A percentile compares a stretch with the other conserved stretches of the same genome.
These are phyloP conservation scores for Hyalella azteca DNA, from an alignment of 2,888 invertebrate genomes.

Conservation along the genomic window DNA sequence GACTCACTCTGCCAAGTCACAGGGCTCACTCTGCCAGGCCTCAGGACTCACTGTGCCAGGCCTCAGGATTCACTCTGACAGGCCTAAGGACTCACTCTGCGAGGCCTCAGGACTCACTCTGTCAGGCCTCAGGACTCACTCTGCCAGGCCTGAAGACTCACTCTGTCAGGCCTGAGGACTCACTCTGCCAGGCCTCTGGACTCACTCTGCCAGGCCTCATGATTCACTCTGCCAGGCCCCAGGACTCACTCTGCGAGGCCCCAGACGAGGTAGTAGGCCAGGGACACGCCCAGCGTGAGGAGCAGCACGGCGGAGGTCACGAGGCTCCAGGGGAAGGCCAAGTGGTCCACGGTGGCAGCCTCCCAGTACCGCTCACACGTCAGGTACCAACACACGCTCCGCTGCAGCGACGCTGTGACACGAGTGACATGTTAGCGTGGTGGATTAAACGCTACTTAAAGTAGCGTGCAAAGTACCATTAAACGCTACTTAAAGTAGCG, in stretches of 20 bases:
- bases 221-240: conserved; percentile 52
- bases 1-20: too few relatives aligned
- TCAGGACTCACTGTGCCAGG: too few relatives aligned
- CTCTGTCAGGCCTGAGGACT: neutral
- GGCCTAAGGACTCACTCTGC: too few relatives aligned
- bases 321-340: conserved; percentile 56
- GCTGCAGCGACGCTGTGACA: conserved; percentile 87
- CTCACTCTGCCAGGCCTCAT: neutral
- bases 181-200: neutral
- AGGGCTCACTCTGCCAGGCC: too few relatives aligned
- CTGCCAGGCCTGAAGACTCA: too few relatives aligned
- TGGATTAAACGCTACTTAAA: too few relatives aligned
- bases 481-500: too few relatives aligned
- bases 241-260: conserved; percentile 56
- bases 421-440: too few relatives aligned
- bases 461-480: too few relatives aligned
- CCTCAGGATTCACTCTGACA: too few relatives aligned
- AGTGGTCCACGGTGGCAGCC: conserved; percentile 59
- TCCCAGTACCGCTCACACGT: conserved; percentile 93
- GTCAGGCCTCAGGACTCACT: too few relatives aligned
- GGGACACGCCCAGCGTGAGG: conserved; percentile 55
- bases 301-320: conserved; percentile 52
- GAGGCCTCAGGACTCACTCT: too few relatives aligned
- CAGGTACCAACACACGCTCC: conserved; percentile 88
- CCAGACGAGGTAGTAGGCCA: conserved; percentile 58